Conservation (phyloP, 2,888 invertebrate genomes). For the Dysmachus trigonus region DNA sequence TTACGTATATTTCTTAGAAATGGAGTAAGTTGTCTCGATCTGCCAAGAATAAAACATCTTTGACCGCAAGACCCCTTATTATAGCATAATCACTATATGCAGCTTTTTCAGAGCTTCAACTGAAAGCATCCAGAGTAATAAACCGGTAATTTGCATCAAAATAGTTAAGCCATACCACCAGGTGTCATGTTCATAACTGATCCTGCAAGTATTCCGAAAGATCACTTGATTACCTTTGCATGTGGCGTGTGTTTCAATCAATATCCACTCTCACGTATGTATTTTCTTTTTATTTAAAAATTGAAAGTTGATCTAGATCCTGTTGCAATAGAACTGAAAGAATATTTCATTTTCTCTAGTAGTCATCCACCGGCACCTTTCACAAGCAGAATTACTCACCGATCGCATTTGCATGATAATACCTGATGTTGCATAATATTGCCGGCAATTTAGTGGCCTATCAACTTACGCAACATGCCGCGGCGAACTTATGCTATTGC, state of each 20-base stretch:
- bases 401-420: neutral
- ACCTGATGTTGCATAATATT: neutral
- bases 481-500: neutral
- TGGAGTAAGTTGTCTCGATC: neutral
- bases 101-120: neutral
- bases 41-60: neutral
- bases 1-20: no score
- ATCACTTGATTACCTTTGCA: slow-evolving; percentile 29
- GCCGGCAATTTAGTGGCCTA: neutral
- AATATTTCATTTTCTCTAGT: neutral
- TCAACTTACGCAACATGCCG: neutral
- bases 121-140: neutral
- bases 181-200: neutral
- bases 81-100: neutral
- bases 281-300: neutral
- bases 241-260: neutral
- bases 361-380: neutral
- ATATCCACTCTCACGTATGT: neutral
- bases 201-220: slow-evolving; percentile 17
- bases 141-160: neutral
- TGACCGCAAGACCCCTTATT: neutral
- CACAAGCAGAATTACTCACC: neutral
- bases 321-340: neutral
- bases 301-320: slow-evolving; percentile 17
- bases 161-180: neutral